Base-by-base conservation (phyloP, 2,888 invertebrate species). In the Lutraria lutraria region DNA sequence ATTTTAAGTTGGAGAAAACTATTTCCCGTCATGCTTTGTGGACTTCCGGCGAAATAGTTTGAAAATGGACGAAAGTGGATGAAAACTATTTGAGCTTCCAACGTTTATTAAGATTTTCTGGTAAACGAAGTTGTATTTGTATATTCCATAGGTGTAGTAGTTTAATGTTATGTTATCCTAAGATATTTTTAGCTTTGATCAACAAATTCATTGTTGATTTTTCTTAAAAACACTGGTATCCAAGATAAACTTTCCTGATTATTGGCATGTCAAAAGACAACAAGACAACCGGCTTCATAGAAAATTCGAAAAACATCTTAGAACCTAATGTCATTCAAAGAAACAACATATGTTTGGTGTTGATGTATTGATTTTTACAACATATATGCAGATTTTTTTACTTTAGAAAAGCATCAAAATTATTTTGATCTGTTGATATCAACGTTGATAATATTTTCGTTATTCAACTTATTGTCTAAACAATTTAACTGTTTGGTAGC, bases 1-100 rank as follows among this genome's bases (percentile, higher is more conserved):
- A 43, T 43, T 43, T 43, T 43, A 4, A 4, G 2, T 43, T 43
- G n/a, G n/a, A 21, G 81, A 81, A 81, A 81, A 53, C 53, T 53
- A 76, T 84, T 84, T 84, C 82, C 86, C 76, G 83, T 84, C 84
- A 76, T 85, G 54, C 76, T 12, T 3, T 25, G 21, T 85, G 52
- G 52, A 88, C 86, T 92, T 92, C 92, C 92, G 92, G 88, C 82
- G 87, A 88, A 90, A 92, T 92, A 92, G 92, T 92, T 92, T 92
- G 92, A 92, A 92, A 92, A 92, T 92, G 92, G 92, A 89, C 86
- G 90, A 88, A 81, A 80, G 63, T 52, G 31, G 81, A 68, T 54
- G 34, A 31, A 54, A 68, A 83, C 81, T 68, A 68, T 19, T 63
- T 13, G 72, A 72, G 31, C 34, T 72, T 68, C 31, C 29, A 72